Percentiles rank a stretch among this genome's conserved stretches.
These are phyloP conservation scores for Bradypus variegatus DNA, from an alignment of 2,797 vertebrate species.

Conservation along the genomic window DNA sequence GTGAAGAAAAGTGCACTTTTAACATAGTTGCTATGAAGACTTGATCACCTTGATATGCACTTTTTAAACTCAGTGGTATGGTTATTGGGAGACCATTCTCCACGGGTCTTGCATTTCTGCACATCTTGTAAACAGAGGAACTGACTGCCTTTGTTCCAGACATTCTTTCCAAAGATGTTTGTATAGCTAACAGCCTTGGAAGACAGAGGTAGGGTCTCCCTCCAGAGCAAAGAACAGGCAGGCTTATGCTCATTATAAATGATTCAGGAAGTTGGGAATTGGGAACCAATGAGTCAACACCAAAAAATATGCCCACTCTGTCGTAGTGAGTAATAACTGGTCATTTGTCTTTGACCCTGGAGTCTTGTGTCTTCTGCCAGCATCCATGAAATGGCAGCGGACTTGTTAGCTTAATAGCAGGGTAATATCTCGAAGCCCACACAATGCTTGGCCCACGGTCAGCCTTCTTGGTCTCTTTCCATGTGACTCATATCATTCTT, in stretches of 20 bases:
- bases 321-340: background rate
- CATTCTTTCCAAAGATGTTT: background rate
- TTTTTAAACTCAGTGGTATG: background rate
- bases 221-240: background rate
- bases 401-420: background rate
- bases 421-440: background rate
- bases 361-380: background rate
- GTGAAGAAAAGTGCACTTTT: background rate
- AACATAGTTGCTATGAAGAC: background rate
- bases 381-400: background rate
- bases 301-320: background rate
- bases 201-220: background rate
- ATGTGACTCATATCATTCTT: background rate
- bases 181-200: background rate
- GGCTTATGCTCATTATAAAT: background rate
- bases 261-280: background rate
- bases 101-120: background rate
- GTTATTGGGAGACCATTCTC: background rate
- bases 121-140: background rate
- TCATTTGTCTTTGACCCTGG: background rate
- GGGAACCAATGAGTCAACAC: background rate
- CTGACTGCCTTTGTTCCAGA: background rate
- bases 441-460: background rate
- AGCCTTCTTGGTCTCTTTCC: background rate
- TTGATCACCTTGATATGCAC: background rate